These are phyloP conservation scores for Paradisaea rubra DNA, from an alignment of 2,113 vertebrate species.

Conservation along the genomic window DNA sequence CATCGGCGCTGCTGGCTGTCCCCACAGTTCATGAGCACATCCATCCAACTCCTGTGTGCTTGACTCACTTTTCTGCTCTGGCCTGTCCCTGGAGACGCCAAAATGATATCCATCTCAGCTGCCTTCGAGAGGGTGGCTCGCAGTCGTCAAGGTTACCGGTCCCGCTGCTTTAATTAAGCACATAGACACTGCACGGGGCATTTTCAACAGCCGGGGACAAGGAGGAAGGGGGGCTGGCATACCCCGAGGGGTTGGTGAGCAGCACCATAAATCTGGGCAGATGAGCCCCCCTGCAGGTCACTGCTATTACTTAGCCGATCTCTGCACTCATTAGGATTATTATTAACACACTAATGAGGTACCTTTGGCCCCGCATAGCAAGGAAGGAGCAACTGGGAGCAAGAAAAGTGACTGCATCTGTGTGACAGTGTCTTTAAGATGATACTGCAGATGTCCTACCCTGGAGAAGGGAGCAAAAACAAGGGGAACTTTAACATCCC, in stretches of 20 bases:
- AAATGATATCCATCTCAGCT: not conserved
- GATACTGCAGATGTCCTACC: not conserved
- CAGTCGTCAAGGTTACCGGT: conserved; percentile 28
- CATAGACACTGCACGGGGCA: not conserved
- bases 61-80: not conserved
- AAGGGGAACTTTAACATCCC: not conserved
- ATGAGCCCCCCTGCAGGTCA: conserved; percentile 31
- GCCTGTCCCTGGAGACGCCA: not conserved
- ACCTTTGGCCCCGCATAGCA: not conserved
- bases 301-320: conserved; percentile 4
- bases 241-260: not conserved
- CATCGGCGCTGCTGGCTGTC: accelerated
- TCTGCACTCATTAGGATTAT: not conserved
- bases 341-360: not conserved
- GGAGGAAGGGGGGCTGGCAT: not conserved
- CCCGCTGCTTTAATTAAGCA: conserved; percentile 30
- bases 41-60: not conserved
- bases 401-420: not conserved
- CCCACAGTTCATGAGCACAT: accelerated
- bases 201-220: not conserved
- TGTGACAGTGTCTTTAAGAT: not conserved
- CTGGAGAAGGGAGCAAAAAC: not conserved
- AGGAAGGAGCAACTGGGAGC: accelerated
- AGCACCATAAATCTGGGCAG: not conserved
- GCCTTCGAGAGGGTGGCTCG: not conserved